Percentiles rank a stretch among this genome's conserved stretches.
These are phyloP conservation scores for Lepidochrysops patricia DNA, from an alignment of 2,888 invertebrate genomes.

Conservation along the genomic window DNA sequence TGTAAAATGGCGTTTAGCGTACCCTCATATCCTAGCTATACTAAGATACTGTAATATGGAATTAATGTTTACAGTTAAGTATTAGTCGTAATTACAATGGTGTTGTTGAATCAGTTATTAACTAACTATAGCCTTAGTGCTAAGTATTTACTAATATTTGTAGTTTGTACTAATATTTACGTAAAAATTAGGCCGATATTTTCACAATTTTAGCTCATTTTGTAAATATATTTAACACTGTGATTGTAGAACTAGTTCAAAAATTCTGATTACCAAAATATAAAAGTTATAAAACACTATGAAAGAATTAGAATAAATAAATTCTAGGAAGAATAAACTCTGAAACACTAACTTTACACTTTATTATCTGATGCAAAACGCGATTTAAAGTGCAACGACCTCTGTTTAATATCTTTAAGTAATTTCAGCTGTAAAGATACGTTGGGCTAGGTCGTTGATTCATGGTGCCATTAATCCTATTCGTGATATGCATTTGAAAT, in stretches of 20 bases:
- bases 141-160: no score
- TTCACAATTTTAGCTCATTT: no score
- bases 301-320: no score
- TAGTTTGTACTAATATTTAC: no score
- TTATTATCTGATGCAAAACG: constrained; percentile 2
- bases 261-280: no score
- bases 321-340: not conserved
- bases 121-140: no score
- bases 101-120: no score
- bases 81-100: not conserved
- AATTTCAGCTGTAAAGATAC: constrained; percentile 4
- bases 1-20: constrained; percentile 10
- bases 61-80: not conserved
- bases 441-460: constrained; percentile 10
- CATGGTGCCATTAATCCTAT: not conserved
- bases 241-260: no score
- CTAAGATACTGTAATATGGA: not conserved
- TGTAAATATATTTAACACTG: no score
- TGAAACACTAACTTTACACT: not conserved
- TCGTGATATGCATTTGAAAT: not conserved
- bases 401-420: constrained; percentile 3
- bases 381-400: not conserved
- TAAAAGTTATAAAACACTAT: no score
- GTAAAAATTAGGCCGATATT: no score
- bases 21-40: not conserved